Percentiles rank a stretch among this genome's conserved stretches.
These are phyloP conservation scores for Penaeus monodon DNA, from an alignment of 2,888 invertebrate genomes.

Conservation along the genomic window DNA sequence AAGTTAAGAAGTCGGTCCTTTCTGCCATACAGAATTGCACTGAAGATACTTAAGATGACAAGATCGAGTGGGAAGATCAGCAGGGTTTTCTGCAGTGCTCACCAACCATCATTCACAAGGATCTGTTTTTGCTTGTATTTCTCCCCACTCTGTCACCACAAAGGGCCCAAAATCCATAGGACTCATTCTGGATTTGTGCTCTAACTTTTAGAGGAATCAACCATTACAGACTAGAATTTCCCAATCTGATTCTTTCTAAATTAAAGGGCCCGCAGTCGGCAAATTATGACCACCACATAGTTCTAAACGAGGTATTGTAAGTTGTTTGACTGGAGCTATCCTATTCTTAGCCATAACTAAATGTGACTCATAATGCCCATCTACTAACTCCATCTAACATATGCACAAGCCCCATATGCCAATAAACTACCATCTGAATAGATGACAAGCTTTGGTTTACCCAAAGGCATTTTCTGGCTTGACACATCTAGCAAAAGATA, in stretches of 20 bases:
- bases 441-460: slow-evolving; percentile 27
- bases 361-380: background rate
- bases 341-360: slow-evolving; percentile 17
- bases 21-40: background rate
- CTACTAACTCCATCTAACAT: slow-evolving; percentile 26
- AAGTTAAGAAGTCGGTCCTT: background rate
- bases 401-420: slow-evolving; percentile 35
- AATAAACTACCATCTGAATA: background rate
- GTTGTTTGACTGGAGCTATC: slow-evolving; percentile 9
- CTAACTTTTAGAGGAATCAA: slow-evolving; percentile 35
- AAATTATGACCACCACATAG: slow-evolving; percentile 19
- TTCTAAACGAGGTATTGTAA: slow-evolving; percentile 34
- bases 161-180: slow-evolving; percentile 31
- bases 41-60: background rate
- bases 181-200: slow-evolving; percentile 41
- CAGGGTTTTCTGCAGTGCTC: background rate
- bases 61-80: background rate
- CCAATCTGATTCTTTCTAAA: no score
- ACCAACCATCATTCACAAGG: background rate
- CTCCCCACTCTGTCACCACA: no score
- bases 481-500: background rate
- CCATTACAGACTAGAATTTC: slow-evolving; percentile 4
- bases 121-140: background rate
- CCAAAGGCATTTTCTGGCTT: background rate
- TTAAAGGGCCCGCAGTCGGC: slow-evolving; percentile 4